Evolutionary conservation across 2,888 invertebrate genomes (phyloP).

Genomic region (Nemurella pictetii): DNA sequence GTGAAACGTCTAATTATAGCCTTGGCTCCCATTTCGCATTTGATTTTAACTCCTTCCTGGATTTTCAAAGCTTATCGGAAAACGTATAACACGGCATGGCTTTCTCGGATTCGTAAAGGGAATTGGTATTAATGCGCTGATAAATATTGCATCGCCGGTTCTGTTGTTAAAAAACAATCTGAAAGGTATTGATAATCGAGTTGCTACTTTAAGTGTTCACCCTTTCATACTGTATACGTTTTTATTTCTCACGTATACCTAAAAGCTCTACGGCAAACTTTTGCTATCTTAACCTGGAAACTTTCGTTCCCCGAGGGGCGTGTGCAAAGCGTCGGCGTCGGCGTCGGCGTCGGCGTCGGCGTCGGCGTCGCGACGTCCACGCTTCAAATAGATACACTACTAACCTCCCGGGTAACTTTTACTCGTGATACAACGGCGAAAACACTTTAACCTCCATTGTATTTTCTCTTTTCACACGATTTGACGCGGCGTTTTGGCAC

Average conservation of each 20-base stretch:
- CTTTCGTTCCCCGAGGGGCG: background rate
- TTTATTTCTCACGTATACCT: background rate
- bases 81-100: background rate
- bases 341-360: background rate
- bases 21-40: too few species aligned
- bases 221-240: background rate
- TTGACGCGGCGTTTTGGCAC: background rate
- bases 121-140: background rate
- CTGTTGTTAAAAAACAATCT: background rate
- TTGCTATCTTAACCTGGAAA: conserved; percentile 2
- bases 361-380: background rate
- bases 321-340: background rate
- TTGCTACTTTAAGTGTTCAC: background rate
- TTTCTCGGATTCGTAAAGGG: background rate
- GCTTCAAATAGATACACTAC: background rate
- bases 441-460: conserved; percentile 12
- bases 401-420: background rate
- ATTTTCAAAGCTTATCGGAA: background rate
- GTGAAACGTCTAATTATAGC: too few species aligned
- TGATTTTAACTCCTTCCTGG: too few species aligned
- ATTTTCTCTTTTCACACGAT: background rate
- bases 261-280: background rate
- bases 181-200: conserved; percentile 8
- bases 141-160: background rate
- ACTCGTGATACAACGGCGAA: conserved; percentile 4